These are phyloP conservation scores for Myzus persicae DNA, from an alignment of 1,140 invertebrate genomes.

Conservation along the genomic window DNA sequence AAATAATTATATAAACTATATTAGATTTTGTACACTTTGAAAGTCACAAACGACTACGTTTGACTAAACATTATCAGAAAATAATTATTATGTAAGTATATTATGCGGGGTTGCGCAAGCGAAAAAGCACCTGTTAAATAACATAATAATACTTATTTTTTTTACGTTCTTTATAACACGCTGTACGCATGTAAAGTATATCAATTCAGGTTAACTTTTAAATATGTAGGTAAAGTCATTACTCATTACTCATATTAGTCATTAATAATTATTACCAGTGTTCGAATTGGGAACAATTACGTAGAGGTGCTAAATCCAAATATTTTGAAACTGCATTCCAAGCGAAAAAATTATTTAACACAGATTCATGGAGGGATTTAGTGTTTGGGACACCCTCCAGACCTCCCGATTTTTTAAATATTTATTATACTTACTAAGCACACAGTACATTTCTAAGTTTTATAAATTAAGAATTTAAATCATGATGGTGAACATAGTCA, in stretches of 20 bases:
- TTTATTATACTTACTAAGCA: too few relatives aligned
- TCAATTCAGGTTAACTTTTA: not conserved
- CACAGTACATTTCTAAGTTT: too few relatives aligned
- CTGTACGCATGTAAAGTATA: too few relatives aligned
- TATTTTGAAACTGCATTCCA: not conserved
- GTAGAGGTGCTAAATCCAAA: not conserved
- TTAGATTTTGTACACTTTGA: not conserved
- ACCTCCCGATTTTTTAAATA: too few relatives aligned
- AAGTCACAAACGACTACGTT: not conserved
- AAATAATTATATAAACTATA: slow-evolving; percentile 3
- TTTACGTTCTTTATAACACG: not conserved
- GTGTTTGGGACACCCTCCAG: too few relatives aligned
- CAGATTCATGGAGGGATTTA: too few relatives aligned
- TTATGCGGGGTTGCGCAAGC: not conserved
- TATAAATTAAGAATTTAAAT: too few relatives aligned
- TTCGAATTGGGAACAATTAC: not conserved
- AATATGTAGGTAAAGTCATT: too few relatives aligned
- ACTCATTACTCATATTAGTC: too few relatives aligned
- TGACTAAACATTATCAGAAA: slow-evolving; percentile 9
- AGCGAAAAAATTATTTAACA: too few relatives aligned
- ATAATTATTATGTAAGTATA: not conserved
- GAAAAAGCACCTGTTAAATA: not conserved
- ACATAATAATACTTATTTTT: not conserved
- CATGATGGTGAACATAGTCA: too few relatives aligned
- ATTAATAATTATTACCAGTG: not conserved